Base-by-base conservation (phyloP, 1,140 invertebrate genomes). In the Solen grandis region DNA sequence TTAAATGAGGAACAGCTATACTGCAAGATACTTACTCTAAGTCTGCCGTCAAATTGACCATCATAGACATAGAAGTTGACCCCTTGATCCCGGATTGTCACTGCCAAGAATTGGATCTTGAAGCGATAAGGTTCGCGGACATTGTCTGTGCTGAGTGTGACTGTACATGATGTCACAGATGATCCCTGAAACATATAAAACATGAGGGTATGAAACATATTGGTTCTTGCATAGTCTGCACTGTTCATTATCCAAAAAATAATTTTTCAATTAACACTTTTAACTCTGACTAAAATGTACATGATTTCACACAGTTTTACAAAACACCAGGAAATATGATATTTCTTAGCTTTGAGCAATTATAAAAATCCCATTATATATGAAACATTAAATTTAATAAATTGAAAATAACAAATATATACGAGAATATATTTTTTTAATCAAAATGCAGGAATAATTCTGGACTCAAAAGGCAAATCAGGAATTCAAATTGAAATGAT, bases 31-130 rank as follows among this genome's bases (percentile, higher is more conserved):
- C 65, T 46, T 60, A 78, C 75, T 55, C 68, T 31, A 25, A 57
- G 22, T 46, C 35, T 59, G 36, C 75, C 75, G n/a, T 69, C 29
- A 25, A 25, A 50, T 27, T 68, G 46, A 19, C 75, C 75, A 69
- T 78, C 75, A 50, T 78, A 78, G 16, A 78, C 46, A 31, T 78
- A 78, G 36, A 78, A 66, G 25, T 59, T n/a, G 13, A 66, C 52
- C 50, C 36, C 54, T 27, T 29, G 31, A 19, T 69, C 50, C 0
- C 50, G 29, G 5, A 78, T 78, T 2, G 25, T 5, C 3, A 69
- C 75, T 10, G 46, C 35, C 8, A 59, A 22, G 10, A 78, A 33
- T 36, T 78, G 75, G 19, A 78, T 33, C 36, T 78, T 78, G 63
- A 78, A 60, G 8, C 65, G 50, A 22, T 78, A 69, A 8, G 75